Percentiles rank a stretch among this genome's conserved stretches.
Evolutionary conservation across 1,140 invertebrate species (phyloP).

Genomic region (Triops longicaudatus): DNA sequence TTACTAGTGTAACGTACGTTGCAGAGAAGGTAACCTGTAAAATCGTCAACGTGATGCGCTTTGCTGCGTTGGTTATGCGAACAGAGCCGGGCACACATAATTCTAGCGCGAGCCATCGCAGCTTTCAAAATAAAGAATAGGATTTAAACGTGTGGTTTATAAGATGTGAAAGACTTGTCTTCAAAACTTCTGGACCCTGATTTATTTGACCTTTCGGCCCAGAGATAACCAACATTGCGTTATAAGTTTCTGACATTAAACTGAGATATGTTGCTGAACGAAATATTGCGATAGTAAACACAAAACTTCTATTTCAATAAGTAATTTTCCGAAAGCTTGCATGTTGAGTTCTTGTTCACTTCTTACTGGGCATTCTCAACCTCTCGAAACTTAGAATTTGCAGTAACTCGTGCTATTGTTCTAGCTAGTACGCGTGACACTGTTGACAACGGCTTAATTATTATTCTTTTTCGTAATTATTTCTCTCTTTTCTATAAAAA

Average conservation of each 20-base stretch:
- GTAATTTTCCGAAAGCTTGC: background rate
- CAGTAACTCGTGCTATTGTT: too few species aligned
- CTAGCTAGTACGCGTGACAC: too few species aligned
- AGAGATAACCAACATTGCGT: background rate
- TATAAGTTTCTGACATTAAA: background rate
- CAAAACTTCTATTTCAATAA: background rate
- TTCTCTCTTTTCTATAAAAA: too few species aligned
- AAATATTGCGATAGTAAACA: background rate
- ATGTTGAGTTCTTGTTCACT: background rate
- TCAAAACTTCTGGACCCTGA: background rate
- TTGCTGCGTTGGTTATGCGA: background rate
- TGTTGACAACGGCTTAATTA: too few species aligned
- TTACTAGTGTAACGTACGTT: background rate
- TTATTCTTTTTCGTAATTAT: too few species aligned
- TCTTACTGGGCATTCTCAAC: too few species aligned
- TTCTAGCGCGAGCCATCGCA: background rate
- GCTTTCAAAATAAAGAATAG: background rate
- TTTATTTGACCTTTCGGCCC: background rate
- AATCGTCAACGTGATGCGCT: background rate
- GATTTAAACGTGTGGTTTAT: background rate
- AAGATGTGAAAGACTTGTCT: background rate
- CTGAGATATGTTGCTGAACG: background rate
- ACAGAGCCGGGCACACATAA: background rate
- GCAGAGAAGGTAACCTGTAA: background rate
- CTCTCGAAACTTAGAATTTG: too few species aligned